Evolutionary conservation across 1,140 invertebrate species (phyloP).

Genomic region (Cydia strobilella): DNA sequence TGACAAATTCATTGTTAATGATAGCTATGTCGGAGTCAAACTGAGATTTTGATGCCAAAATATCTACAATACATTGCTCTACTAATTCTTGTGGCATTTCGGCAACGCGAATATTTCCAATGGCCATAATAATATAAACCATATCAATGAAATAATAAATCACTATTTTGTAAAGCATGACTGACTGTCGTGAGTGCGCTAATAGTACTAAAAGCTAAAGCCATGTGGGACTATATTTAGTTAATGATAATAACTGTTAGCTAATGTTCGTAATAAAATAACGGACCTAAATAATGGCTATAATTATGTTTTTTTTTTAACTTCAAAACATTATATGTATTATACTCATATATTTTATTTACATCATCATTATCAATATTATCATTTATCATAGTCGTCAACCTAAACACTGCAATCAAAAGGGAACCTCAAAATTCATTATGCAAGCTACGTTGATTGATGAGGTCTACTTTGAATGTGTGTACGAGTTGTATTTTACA

Average conservation of each 20-base stretch:
- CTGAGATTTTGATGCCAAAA: background rate
- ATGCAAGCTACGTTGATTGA: too few relatives aligned
- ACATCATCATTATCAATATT: background rate
- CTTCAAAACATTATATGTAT: background rate
- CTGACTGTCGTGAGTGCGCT: background rate
- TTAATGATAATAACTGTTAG: background rate
- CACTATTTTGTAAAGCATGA: background rate
- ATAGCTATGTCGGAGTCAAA: background rate
- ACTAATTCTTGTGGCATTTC: background rate
- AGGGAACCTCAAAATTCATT: too few relatives aligned
- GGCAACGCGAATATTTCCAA: background rate
- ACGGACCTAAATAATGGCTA: background rate
- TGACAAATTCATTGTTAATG: conserved; percentile 6
- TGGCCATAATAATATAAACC: background rate
- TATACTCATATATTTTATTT: too few relatives aligned
- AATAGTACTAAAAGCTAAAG: background rate
- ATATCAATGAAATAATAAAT: background rate
- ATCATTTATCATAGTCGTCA: background rate
- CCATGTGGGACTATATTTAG: background rate
- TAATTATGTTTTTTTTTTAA: background rate
- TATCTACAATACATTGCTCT: conserved; percentile 14
- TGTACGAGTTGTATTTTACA: too few relatives aligned
- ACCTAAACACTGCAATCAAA: background rate
- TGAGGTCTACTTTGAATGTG: background rate
- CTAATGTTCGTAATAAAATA: conserved; percentile 7